phyloP scores from a whole-genome alignment of 2,113 vertebrate genomes.

The Hippocampus zosterae region DNA sequence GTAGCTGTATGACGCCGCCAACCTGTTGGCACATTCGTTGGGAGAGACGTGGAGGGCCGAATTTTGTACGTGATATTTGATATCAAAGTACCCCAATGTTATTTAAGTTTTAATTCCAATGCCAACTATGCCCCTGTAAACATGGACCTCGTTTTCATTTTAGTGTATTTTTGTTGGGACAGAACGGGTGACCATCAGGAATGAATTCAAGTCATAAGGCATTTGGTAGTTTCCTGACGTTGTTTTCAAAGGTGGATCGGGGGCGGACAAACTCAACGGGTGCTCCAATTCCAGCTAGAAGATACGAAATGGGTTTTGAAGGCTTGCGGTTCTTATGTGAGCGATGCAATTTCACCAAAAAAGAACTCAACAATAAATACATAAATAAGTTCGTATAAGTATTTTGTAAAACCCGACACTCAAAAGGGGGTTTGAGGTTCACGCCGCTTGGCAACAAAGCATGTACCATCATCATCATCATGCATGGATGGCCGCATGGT shows the following conservation, averaged over 20 bases:
- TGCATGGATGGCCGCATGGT: constrained; percentile 37
- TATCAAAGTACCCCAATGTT: neutral
- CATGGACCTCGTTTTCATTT: constrained; percentile 8
- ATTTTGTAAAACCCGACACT: constrained; percentile 36
- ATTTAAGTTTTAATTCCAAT: neutral
- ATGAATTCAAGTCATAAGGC: constrained; percentile 67
- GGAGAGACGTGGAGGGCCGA: neutral
- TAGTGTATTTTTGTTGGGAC: constrained; percentile 4
- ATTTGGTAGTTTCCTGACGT: constrained; percentile 62
- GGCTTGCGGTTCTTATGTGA: constrained; percentile 16
- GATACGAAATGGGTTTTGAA: constrained; percentile 14
- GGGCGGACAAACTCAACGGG: constrained; percentile 20
- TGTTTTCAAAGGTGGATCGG: neutral
- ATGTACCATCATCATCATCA: constrained; percentile 27
- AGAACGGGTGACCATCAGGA: constrained; percentile 41
- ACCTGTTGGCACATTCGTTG: neutral
- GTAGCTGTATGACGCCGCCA: constrained; percentile 17
- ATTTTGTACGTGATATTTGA: neutral
- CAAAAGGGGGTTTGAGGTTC: constrained; percentile 16
- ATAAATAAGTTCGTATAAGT: constrained; percentile 44
- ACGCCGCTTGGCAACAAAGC: neutral
- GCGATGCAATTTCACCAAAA: constrained; percentile 14
- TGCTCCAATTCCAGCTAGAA: constrained; percentile 34
- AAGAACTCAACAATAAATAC: constrained; percentile 23
- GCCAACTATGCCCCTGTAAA: constrained; percentile 25